Conservation (phyloP, 2,113 vertebrate genomes). For the Ciconia stormi region DNA sequence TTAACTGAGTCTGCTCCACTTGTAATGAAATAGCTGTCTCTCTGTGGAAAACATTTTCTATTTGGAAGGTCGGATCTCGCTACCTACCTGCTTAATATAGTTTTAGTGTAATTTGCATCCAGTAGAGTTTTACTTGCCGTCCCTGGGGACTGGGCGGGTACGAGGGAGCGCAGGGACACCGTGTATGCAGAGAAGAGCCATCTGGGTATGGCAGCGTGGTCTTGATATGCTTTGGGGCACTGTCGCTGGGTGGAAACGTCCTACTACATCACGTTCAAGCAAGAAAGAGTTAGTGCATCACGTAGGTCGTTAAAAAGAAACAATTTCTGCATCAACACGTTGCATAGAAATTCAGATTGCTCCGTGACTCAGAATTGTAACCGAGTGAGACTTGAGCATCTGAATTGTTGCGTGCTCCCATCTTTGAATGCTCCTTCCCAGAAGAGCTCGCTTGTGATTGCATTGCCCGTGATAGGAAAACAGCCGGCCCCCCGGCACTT, state of each 20-base stretch:
- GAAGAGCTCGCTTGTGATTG: not conserved
- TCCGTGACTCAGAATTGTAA: not conserved
- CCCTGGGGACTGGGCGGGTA: not conserved
- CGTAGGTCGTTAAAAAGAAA: not conserved
- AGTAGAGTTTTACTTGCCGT: not conserved
- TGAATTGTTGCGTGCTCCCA: not conserved
- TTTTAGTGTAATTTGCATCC: not conserved
- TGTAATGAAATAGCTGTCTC: not conserved
- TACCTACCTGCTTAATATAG: not conserved
- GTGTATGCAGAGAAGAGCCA: fast-evolving
- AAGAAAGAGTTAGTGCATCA: not conserved
- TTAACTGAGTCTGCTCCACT: too few species aligned
- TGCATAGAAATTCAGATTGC: not conserved
- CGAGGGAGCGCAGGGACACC: too few species aligned
- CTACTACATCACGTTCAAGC: not conserved
- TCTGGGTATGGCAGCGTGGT: fast-evolving
- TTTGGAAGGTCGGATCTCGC: not conserved
- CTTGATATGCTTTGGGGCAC: not conserved
- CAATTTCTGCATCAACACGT: not conserved
- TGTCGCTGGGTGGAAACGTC: not conserved
- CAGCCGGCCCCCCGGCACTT: fast-evolving
- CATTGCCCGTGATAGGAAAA: fast-evolving
- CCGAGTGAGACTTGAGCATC: not conserved
- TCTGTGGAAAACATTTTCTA: not conserved
- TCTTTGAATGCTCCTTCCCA: not conserved